phyloP scores from a whole-genome alignment of 2,113 vertebrate species.

The Fukomys damarensis region DNA sequence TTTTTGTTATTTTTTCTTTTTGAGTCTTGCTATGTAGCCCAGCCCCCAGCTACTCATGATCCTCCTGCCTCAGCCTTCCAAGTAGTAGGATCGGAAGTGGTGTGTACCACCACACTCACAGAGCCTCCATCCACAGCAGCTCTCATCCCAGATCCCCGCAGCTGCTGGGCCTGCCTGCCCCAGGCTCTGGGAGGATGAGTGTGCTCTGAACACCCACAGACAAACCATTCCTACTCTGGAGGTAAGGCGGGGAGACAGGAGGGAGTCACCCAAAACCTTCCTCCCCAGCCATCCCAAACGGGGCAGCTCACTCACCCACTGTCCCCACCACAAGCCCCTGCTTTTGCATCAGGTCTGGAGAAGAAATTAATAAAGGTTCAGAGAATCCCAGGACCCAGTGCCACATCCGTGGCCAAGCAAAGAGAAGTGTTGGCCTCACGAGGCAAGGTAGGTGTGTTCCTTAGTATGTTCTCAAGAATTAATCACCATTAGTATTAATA shows the following conservation, averaged over 20 bases:
- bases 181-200: not conserved
- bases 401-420: not conserved
- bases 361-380: not conserved
- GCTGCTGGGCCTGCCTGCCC: not conserved
- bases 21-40: not conserved
- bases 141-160: not conserved
- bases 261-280: not conserved
- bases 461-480: constrained; percentile 40
- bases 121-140: not conserved
- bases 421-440: not conserved
- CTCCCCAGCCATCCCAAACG: not conserved
- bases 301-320: not conserved
- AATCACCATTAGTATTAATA: constrained; percentile 37
- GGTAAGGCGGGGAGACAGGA: not conserved
- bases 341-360: not conserved
- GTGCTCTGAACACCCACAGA: not conserved
- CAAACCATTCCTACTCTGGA: not conserved
- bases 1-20: not conserved
- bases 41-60: not conserved
- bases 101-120: not conserved
- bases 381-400: not conserved
- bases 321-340: constrained; percentile 16
- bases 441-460: constrained; percentile 11
- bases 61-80: not conserved
- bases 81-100: not conserved